These are phyloP conservation scores for Sceloporus undulatus DNA, from an alignment of 2,113 vertebrate species.

Conservation along the genomic window DNA sequence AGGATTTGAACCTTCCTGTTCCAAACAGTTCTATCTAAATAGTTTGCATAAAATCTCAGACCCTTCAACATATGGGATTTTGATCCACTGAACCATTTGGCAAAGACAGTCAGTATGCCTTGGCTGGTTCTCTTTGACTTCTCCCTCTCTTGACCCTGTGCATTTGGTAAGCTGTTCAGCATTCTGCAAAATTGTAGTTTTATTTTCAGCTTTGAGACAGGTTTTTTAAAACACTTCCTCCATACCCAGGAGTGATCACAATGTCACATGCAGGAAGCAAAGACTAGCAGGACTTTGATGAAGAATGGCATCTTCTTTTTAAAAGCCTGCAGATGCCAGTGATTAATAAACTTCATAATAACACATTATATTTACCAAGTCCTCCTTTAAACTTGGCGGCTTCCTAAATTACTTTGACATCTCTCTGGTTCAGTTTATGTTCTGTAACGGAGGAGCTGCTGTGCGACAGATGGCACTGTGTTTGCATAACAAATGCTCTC, in stretches of 20 bases:
- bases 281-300: neutral
- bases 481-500: constrained; percentile 72
- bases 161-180: constrained; percentile 4
- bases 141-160: neutral
- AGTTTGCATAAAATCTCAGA: neutral
- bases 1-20: neutral
- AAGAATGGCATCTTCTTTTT: neutral
- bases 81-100: too few relatives aligned
- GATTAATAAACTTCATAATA: constrained; percentile 45
- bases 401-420: constrained; percentile 71
- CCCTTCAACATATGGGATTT: neutral
- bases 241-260: constrained; percentile 36
- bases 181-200: constrained; percentile 34
- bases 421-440: constrained; percentile 75
- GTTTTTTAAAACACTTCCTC: constrained; percentile 17
- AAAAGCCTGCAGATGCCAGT: constrained; percentile 32
- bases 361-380: constrained; percentile 61
- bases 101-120: neutral
- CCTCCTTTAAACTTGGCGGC: constrained; percentile 62
- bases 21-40: neutral
- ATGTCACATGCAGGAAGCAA: constrained; percentile 15
- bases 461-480: constrained; percentile 71
- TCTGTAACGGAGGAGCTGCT: constrained; percentile 65
- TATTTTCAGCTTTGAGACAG: constrained; percentile 36
- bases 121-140: neutral